phyloP scores from a whole-genome alignment of 1,140 invertebrate species.

The Trachelipus rathkii region DNA sequence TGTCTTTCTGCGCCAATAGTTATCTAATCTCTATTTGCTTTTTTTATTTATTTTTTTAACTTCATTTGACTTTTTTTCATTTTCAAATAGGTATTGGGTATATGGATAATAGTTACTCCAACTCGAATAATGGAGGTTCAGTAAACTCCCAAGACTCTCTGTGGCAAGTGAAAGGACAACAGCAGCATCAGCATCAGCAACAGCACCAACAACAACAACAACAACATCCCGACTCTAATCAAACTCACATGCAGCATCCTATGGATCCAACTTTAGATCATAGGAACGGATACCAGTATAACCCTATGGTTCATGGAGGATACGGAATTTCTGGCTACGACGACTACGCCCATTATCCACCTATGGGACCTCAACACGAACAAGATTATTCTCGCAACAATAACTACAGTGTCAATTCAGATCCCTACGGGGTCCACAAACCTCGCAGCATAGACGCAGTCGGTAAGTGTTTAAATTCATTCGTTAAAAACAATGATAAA shows the following conservation, averaged over 20 bases:
- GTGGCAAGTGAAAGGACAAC: conserved; percentile 73
- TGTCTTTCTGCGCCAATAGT: neutral
- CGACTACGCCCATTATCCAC: conserved; percentile 77
- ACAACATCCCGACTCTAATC: conserved; percentile 30
- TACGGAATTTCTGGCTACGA: conserved; percentile 66
- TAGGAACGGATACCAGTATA: conserved; percentile 59
- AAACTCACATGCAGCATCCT: conserved; percentile 22
- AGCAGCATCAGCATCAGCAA: conserved; percentile 28
- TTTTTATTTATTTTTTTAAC: neutral
- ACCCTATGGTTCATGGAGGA: conserved; percentile 70
- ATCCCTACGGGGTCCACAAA: conserved; percentile 80
- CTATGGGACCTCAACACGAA: conserved; percentile 49
- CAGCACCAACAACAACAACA: conserved; percentile 31
- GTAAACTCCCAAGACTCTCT: conserved; percentile 91
- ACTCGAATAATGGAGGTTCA: conserved; percentile 72
- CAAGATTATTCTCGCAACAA: conserved; percentile 48
- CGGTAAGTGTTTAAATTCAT: conserved; percentile 44
- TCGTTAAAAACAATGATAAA: neutral
- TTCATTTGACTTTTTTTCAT: neutral
- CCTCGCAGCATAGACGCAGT: conserved; percentile 71
- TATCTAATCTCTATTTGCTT: neutral
- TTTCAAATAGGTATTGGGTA: conserved; percentile 62
- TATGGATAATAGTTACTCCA: conserved; percentile 85
- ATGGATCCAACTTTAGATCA: conserved; percentile 54
- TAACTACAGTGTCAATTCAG: conserved; percentile 60